These are phyloP conservation scores for Tiliqua scincoides DNA, from an alignment of 2,113 vertebrate species.

Conservation along the genomic window DNA sequence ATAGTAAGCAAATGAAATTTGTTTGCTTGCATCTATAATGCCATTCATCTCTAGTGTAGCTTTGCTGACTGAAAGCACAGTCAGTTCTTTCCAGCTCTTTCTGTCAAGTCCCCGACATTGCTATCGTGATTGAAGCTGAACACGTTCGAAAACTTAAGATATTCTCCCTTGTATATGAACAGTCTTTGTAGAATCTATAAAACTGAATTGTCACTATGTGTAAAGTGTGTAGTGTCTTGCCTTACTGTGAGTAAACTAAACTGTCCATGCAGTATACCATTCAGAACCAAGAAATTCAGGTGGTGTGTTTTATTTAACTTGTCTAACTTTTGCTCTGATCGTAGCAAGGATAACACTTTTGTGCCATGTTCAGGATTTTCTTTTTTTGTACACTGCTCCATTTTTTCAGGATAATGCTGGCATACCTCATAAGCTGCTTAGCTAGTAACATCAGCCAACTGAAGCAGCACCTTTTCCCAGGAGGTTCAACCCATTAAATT, in stretches of 20 bases:
- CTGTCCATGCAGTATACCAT: background rate
- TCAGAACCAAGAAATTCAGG: background rate
- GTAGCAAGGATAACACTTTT: slow-evolving; percentile 19
- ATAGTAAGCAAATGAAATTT: background rate
- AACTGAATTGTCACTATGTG: background rate
- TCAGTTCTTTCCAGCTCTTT: background rate
- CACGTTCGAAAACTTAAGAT: background rate
- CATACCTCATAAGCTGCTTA: slow-evolving; percentile 44
- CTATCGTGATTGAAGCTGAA: background rate
- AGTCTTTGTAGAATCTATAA: background rate
- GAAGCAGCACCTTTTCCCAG: background rate
- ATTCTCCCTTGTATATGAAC: background rate
- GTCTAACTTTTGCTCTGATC: slow-evolving; percentile 42
- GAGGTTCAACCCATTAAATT: background rate
- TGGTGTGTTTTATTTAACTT: slow-evolving; percentile 24
- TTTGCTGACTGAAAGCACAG: background rate
- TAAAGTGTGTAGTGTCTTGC: background rate
- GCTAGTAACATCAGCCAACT: background rate
- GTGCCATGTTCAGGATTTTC: background rate
- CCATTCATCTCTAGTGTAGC: background rate
- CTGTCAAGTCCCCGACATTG: background rate
- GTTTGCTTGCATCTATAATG: background rate
- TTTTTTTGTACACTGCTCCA: accelerated
- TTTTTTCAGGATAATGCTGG: slow-evolving; percentile 26
- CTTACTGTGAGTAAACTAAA: background rate